Conservation (phyloP, 2,113 vertebrate species). For the Chelonoidis abingdonii region DNA sequence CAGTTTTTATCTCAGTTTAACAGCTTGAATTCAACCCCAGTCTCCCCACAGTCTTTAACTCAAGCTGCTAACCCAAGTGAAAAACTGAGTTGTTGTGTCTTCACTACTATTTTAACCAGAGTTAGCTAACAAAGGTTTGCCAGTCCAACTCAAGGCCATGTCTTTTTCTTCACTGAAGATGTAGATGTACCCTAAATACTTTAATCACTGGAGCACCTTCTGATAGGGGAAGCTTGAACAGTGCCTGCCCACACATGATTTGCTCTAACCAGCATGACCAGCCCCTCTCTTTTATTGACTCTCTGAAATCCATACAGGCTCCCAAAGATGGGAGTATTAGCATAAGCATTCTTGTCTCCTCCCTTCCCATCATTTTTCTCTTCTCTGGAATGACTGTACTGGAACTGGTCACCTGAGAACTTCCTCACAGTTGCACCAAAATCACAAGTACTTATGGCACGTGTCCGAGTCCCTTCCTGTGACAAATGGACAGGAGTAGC, state of each 20-base stretch:
- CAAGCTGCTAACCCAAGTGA: background rate
- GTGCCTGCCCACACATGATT: background rate
- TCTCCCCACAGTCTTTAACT: background rate
- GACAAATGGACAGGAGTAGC: slow-evolving; percentile 12
- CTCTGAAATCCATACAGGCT: background rate
- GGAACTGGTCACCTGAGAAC: slow-evolving; percentile 36
- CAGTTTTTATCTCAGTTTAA: background rate
- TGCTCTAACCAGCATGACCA: slow-evolving; percentile 34
- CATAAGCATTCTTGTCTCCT: slow-evolving; percentile 4
- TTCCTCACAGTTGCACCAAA: slow-evolving; percentile 11
- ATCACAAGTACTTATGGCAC: background rate
- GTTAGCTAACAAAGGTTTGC: background rate
- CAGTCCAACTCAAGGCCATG: background rate
- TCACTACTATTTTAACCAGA: background rate
- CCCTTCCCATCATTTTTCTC: slow-evolving; percentile 5
- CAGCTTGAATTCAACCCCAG: background rate
- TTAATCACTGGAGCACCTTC: background rate
- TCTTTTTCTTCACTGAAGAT: background rate
- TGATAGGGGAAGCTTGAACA: slow-evolving; percentile 40
- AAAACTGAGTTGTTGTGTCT: background rate
- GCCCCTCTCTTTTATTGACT: background rate
- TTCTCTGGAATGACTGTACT: background rate
- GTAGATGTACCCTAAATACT: background rate
- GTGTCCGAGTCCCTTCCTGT: background rate
- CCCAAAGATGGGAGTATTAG: slow-evolving; percentile 23